phyloP scores from a whole-genome alignment of 2,113 vertebrate species.

The Alosa alosa region DNA sequence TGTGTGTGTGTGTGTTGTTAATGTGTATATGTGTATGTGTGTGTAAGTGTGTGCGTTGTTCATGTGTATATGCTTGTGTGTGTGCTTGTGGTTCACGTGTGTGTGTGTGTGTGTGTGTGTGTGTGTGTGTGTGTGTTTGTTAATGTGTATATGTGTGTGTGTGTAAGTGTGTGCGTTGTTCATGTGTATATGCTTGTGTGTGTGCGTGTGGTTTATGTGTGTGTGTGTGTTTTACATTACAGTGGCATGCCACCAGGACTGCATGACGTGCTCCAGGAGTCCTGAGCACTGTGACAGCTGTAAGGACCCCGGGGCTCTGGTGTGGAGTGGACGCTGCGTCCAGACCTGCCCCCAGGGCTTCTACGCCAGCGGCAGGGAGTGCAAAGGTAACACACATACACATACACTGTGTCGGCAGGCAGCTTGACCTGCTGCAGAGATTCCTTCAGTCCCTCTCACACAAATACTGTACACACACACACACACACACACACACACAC shows the following conservation, averaged over 20 bases:
- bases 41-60: not conserved
- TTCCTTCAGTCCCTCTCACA: not conserved
- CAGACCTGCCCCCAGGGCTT: conserved; percentile 70
- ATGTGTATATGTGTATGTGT: conserved; percentile 32
- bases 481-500: not conserved
- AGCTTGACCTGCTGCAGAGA: not conserved
- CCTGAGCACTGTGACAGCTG: conserved; percentile 75
- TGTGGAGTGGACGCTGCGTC: conserved; percentile 76
- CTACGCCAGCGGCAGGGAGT: conserved; percentile 67
- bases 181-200: not conserved
- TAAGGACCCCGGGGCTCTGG: conserved; percentile 58
- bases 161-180: not conserved
- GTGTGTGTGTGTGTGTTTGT: not conserved
- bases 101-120: conserved; percentile 29
- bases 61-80: not conserved
- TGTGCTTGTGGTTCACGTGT: not conserved
- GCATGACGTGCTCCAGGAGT: conserved; percentile 74
- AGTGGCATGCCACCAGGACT: conserved; percentile 77
- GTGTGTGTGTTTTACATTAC: conserved; percentile 35
- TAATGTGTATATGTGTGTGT: not conserved
- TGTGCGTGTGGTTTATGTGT: conserved; percentile 5
- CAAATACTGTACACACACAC: not conserved
- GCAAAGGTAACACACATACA: conserved; percentile 68
- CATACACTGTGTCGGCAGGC: not conserved
- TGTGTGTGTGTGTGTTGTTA: conserved; percentile 17